Conservation (phyloP, 2,113 vertebrate genomes). For the Microcebus ravelobensis region DNA sequence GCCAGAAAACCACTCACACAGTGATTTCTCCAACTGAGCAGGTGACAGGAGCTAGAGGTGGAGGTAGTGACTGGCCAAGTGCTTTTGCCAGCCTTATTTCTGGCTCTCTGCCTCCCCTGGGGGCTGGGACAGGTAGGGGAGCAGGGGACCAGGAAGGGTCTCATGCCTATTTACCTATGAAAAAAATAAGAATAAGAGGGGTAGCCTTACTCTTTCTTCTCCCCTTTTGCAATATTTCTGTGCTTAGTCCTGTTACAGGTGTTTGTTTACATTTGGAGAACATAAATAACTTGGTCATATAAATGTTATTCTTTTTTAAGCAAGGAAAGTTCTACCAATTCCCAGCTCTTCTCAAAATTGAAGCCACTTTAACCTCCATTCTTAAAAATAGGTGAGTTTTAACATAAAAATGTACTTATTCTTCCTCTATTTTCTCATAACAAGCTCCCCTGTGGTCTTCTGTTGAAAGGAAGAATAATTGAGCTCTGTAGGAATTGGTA, state of each 20-base stretch:
- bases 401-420: not conserved
- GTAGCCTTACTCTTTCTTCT: not conserved
- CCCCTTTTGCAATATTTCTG: not conserved
- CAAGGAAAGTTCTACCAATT: not conserved
- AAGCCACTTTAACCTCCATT: not conserved
- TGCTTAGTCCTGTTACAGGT: not conserved
- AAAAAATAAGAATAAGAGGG: not conserved
- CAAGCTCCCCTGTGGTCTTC: too few relatives aligned
- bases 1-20: not conserved
- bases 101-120: not conserved
- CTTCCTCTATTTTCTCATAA: too few relatives aligned
- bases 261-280: conserved; percentile 15
- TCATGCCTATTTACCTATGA: not conserved
- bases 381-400: not conserved
- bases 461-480: not conserved
- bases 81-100: not conserved
- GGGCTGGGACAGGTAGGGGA: too few relatives aligned
- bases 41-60: not conserved
- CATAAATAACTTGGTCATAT: not conserved
- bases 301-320: not conserved
- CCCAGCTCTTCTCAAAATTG: not conserved
- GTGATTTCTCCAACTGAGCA: not conserved
- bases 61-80: fast-evolving
- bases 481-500: not conserved
- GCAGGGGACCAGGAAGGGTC: not conserved